Percentiles rank a stretch among this genome's conserved stretches.
These are phyloP conservation scores for Aldrovandia affinis DNA, from an alignment of 2,797 vertebrate genomes.

Conservation along the genomic window DNA sequence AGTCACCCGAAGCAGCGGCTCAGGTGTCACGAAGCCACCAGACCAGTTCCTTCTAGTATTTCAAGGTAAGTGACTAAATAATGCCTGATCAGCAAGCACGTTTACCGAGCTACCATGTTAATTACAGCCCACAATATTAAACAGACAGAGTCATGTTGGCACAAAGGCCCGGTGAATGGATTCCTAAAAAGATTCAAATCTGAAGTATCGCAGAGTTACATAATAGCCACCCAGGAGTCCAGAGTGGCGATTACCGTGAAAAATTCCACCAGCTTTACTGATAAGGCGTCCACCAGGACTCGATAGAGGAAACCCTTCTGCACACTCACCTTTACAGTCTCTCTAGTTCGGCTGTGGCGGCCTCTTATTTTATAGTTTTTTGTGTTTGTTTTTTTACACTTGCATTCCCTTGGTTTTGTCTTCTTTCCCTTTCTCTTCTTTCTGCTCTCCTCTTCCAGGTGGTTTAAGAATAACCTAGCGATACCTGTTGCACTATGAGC, in stretches of 20 bases:
- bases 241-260: not conserved
- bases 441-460: no score
- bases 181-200: not conserved
- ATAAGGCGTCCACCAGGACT: not conserved
- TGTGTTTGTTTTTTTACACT: constrained; percentile 1
- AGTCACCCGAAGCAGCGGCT: constrained; percentile 11
- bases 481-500: constrained; percentile 63
- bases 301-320: not conserved
- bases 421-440: constrained; percentile 10
- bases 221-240: not conserved
- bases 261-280: not conserved
- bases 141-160: not conserved
- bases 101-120: not conserved
- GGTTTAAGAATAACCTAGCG: constrained; percentile 37
- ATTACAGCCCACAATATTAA: constrained; percentile 7
- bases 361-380: not conserved
- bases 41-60: not conserved
- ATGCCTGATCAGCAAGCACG: not conserved
- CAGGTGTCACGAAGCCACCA: not conserved
- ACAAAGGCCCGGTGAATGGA: not conserved
- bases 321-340: constrained; percentile 5
- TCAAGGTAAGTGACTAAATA: constrained; percentile 16
- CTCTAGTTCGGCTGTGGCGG: not conserved
- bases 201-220: not conserved
- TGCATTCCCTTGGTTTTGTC: not conserved